Evolutionary conservation across 2,888 invertebrate genomes (phyloP).

Genomic region (Agriopis leucophaearia): DNA sequence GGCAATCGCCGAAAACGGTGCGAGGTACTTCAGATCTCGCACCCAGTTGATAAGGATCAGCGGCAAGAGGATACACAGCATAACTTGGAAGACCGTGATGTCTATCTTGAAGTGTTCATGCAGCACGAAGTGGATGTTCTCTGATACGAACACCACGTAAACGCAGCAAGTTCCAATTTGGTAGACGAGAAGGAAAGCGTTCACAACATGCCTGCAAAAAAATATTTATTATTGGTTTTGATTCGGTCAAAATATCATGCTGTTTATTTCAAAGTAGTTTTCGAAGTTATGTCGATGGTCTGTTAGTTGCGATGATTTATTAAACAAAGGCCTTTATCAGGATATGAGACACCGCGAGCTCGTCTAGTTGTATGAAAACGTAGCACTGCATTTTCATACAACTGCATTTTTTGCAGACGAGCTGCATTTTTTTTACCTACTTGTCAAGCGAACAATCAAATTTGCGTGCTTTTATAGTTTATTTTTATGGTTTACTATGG

Average conservation of each 20-base stretch:
- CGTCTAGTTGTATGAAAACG: no score
- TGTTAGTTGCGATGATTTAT: no score
- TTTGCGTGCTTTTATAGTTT: no score
- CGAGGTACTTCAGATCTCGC: slow-evolving; percentile 93
- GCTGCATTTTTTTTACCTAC: no score
- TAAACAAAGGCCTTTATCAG: no score
- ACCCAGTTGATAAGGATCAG: slow-evolving; percentile 93
- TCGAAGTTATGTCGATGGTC: no score
- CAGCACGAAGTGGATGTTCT: slow-evolving; percentile 91
- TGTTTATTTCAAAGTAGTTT: no score
- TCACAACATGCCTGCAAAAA: slow-evolving; percentile 89
- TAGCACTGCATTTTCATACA: no score
- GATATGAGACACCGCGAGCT: no score
- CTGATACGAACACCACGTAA: slow-evolving; percentile 97
- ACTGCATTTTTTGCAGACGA: no score
- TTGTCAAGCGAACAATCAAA: no score
- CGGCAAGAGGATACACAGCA: slow-evolving; percentile 91
- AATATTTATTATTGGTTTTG: neutral
- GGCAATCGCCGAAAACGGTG: slow-evolving; percentile 96
- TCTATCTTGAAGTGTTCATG: slow-evolving; percentile 80
- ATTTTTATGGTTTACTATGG: no score
- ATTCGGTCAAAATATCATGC: neutral
- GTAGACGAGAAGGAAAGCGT: slow-evolving; percentile 92
- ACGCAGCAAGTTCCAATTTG: slow-evolving; percentile 99
- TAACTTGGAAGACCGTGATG: slow-evolving; percentile 88